phyloP scores from a whole-genome alignment of 2,113 vertebrate genomes.

The Lophura nycthemera region DNA sequence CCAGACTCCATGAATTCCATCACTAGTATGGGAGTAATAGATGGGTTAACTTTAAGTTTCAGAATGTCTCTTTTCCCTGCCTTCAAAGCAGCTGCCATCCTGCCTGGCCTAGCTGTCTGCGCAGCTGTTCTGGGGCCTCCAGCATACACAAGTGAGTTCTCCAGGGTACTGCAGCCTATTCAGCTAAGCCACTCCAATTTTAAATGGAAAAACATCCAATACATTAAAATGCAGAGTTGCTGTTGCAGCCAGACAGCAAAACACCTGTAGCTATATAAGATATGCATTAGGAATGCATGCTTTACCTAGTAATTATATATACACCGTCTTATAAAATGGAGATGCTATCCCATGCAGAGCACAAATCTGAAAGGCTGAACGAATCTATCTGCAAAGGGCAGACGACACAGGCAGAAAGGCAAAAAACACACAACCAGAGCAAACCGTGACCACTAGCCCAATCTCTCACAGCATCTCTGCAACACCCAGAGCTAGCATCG shows the following conservation, averaged over 20 bases:
- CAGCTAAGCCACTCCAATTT: neutral
- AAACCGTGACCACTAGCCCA: accelerated
- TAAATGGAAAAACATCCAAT: neutral
- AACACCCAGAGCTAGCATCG: neutral
- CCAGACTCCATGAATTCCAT: neutral
- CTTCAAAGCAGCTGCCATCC: neutral
- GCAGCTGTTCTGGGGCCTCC: neutral
- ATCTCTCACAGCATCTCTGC: accelerated
- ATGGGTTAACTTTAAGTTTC: neutral
- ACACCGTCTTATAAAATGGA: neutral
- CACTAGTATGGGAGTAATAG: neutral
- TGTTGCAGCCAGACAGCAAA: neutral
- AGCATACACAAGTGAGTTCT: neutral
- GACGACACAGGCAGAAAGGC: neutral
- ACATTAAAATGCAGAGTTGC: neutral
- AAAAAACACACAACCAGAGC: accelerated
- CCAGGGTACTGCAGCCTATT: neutral
- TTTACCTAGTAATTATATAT: neutral
- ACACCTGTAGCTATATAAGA: neutral
- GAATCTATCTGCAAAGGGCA: neutral
- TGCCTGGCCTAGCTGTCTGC: neutral
- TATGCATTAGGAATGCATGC: neutral
- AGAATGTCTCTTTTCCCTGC: neutral
- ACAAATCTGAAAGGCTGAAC: neutral
- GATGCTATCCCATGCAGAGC: neutral